Percentiles rank a stretch among this genome's conserved stretches.
phyloP scores from a whole-genome alignment of 2,113 vertebrate species.

The Cavia porcellus region DNA sequence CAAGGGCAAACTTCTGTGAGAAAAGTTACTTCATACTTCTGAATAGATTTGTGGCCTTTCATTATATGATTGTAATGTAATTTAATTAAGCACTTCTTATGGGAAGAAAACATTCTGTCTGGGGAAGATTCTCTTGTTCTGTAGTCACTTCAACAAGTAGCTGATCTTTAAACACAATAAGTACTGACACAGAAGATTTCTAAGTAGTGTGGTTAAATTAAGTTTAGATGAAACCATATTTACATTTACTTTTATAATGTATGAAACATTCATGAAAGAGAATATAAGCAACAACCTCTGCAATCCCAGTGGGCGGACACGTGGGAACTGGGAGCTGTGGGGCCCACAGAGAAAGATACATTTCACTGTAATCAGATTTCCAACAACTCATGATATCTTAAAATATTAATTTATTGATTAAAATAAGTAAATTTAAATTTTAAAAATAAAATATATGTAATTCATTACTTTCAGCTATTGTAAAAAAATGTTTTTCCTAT shows the following conservation, averaged over 20 bases:
- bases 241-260: background rate
- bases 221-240: background rate
- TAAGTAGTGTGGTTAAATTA: background rate
- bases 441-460: background rate
- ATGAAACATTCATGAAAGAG: background rate
- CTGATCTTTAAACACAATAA: slow-evolving; percentile 15
- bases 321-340: background rate
- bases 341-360: background rate
- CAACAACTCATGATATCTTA: background rate
- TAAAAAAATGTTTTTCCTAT: background rate
- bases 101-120: background rate
- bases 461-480: background rate
- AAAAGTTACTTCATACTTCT: background rate
- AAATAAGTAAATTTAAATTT: slow-evolving; percentile 9
- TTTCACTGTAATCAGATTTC: background rate
- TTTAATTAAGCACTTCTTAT: background rate
- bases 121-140: background rate
- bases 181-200: background rate
- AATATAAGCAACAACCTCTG: background rate
- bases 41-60: background rate
- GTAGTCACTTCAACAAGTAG: background rate
- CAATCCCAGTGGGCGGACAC: fast-evolving
- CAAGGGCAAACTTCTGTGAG: background rate
- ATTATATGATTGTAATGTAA: background rate
- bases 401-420: background rate